Evolutionary conservation across 2,113 vertebrate species (phyloP).

Genomic region (Emberiza fucata): DNA sequence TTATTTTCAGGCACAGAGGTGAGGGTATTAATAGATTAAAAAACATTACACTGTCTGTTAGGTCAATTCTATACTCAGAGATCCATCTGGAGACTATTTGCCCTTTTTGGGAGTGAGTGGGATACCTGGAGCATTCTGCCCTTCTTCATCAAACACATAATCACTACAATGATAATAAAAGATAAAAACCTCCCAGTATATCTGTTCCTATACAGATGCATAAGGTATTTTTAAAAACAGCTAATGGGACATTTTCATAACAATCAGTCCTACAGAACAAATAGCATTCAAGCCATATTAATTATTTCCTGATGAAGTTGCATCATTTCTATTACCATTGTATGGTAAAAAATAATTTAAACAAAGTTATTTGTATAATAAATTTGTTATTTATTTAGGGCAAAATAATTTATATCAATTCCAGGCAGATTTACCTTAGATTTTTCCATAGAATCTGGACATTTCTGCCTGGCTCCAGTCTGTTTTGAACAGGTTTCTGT

Average conservation of each 20-base stretch:
- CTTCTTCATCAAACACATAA: neutral
- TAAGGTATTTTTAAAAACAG: neutral
- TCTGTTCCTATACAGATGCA: neutral
- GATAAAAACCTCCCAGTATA: neutral
- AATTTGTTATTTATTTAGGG: neutral
- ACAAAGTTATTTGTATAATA: neutral
- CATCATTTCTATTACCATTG: neutral
- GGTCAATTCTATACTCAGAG: neutral
- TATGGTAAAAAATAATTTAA: neutral
- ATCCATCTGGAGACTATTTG: neutral
- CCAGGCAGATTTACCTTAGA: conserved; percentile 59
- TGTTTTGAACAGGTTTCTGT: conserved; percentile 58
- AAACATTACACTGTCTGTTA: neutral
- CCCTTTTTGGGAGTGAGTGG: neutral
- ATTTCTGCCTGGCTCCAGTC: conserved; percentile 24
- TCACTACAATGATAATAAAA: neutral
- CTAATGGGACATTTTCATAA: neutral
- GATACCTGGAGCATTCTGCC: fast-evolving
- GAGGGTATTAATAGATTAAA: neutral
- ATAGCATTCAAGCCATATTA: neutral
- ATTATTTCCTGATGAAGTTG: neutral
- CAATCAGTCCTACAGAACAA: neutral
- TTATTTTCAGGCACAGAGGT: neutral
- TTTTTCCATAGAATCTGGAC: conserved; percentile 24
- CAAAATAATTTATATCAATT: neutral